phyloP scores from a whole-genome alignment of 1,140 invertebrate species.

The Apis dorsata region DNA sequence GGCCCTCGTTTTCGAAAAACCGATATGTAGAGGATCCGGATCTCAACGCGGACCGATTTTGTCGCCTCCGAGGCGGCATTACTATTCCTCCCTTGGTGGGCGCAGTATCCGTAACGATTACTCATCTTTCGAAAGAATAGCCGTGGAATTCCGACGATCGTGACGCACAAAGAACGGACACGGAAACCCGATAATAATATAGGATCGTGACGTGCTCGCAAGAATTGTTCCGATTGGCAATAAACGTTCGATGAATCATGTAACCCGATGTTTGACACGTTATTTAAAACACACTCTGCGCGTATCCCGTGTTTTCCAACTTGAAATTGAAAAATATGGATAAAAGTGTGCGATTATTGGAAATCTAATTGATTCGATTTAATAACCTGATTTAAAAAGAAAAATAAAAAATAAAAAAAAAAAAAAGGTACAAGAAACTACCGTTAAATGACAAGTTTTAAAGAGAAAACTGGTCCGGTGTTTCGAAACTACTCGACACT shows the following conservation, averaged over 20 bases:
- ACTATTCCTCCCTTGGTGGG: conserved; percentile 38
- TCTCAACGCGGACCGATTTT: background rate
- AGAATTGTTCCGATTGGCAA: background rate
- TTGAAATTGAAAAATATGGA: too few relatives aligned
- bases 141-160: conserved; percentile 29
- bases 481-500: too few relatives aligned
- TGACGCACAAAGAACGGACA: conserved; percentile 14
- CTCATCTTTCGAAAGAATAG: conserved; percentile 34
- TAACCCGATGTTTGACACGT: background rate
- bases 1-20: background rate
- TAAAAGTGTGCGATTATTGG: too few relatives aligned
- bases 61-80: background rate
- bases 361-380: too few relatives aligned
- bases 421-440: too few relatives aligned
- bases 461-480: too few relatives aligned
- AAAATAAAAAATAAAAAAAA: too few relatives aligned
- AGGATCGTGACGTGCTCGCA: conserved; percentile 25
- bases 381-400: too few relatives aligned
- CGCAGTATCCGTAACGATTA: conserved; percentile 28
- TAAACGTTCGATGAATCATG: background rate
- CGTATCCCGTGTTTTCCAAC: too few relatives aligned
- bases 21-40: background rate
- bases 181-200: conserved; percentile 36
- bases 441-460: too few relatives aligned
- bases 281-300: background rate